phyloP scores from a whole-genome alignment of 2,113 vertebrate species.

The Sarotherodon lohbergeri region DNA sequence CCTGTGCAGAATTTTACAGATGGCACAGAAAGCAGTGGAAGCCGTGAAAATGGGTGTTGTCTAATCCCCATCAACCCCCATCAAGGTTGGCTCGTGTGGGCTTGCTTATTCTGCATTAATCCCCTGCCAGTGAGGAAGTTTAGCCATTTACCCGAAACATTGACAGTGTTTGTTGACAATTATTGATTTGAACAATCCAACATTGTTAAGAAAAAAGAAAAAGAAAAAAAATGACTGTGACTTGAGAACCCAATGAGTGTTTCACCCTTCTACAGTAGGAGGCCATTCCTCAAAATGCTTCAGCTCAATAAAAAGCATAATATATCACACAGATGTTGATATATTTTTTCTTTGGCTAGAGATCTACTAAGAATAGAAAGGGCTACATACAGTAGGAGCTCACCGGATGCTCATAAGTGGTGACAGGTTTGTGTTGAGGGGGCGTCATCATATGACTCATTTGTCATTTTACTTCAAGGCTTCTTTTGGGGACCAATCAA shows the following conservation, averaged over 20 bases:
- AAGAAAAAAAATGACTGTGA: neutral
- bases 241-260: neutral
- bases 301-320: neutral
- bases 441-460: conserved; percentile 66
- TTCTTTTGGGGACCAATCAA: conserved; percentile 51
- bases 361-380: conserved; percentile 20
- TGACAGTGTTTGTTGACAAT: conserved; percentile 4
- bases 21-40: conserved; percentile 19
- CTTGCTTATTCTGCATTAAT: conserved; percentile 36
- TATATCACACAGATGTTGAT: conserved; percentile 24
- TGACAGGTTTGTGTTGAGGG: conserved; percentile 64
- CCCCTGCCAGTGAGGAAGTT: conserved; percentile 16
- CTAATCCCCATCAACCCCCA: conserved; percentile 23
- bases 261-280: neutral
- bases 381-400: conserved; percentile 28
- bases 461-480: conserved; percentile 69
- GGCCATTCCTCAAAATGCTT: neutral
- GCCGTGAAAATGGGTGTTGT: conserved; percentile 15
- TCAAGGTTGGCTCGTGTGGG: conserved; percentile 29
- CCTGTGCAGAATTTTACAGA: neutral
- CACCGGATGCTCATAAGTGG: conserved; percentile 50
- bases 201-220: neutral
- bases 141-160: conserved; percentile 22
- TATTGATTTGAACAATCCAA: conserved; percentile 16
- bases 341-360: neutral